Base-by-base conservation (phyloP, 2,797 vertebrate species). In the Crenichthys baileyi region DNA sequence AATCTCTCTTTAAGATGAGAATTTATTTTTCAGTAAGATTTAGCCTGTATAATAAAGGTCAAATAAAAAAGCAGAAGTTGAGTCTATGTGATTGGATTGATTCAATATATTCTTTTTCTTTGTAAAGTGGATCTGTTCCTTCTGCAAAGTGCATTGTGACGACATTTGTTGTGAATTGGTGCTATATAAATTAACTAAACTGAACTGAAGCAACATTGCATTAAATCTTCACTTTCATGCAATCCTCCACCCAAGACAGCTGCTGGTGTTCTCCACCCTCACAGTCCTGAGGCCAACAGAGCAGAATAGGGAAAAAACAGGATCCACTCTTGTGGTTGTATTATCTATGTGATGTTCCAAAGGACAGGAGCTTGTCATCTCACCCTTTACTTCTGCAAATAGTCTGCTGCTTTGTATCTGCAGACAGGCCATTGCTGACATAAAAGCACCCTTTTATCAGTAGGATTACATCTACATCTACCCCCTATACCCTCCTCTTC, bases 401-500 rank as follows among this genome's bases (percentile, higher is more conserved):
- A 65, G 55, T 44, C 44, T 16, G 41, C 72, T 68, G 31, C 53
- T 83, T 46, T 50, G n/a, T 31, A 68, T 48, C 44, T 67, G 63
- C 70, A 63, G 20, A 72, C 73, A 79, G 67, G 70, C 72, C 50
- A 81, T 22, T 73, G 48, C 3, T 36, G 41, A 61, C 56, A 51
- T 63, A 9, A 63, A 68, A 58, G 63, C 39, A 51, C 3, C 8
- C 46, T 88, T 89, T 87, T 81, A 87, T 90, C 83, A 84, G 8
- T 73, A 76, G 83, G 74, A 87, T 87, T 84, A 73, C 79, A 73
- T 75, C 75, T 26, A 26, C 72, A 24, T 41, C 61, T 46, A 3
- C 76, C 80, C 63, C 26, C 65, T 7, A 46, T 78, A 5, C 53
- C 71, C 74, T 79, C 73, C 75, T 80, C 79, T 73, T 63, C 61